Base-by-base conservation (phyloP, 1,140 invertebrate species). In the Drosophila fuyamai region DNA sequence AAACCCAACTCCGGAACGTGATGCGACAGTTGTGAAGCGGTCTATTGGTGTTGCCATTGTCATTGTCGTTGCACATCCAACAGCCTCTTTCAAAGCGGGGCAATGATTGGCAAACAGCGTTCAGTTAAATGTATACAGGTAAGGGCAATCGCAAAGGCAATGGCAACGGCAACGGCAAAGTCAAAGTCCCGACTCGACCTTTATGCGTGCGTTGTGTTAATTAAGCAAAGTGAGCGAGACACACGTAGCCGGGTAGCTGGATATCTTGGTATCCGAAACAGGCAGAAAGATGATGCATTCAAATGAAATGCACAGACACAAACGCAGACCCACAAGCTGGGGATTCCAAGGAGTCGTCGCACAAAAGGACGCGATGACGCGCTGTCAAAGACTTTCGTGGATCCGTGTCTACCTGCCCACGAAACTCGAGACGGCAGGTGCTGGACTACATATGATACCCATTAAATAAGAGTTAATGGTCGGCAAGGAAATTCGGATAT, bases 221-320 rank as follows among this genome's bases (percentile, higher is more conserved):
- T 89, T 89, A 89, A 89, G 84, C 84, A 89, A 89, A 89, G 80
- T 84, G 84, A 89, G 84, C 81, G 84, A 80, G 84, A 84, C 77
- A 66, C 84, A 89, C 84, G 84, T 89, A 63, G 56, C 27, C 56
- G 50, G 36, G 10, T 35, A 18, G 12, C 63, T 13, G 27, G 36
- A 36, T 35, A 43, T 12, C 43, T n/a, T 57, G 35, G 60, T 59
- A 46, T 68, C 62, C 57, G 58, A 16, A 9, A 18, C 43, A 7
- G 43, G 43, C 57, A 43, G 16, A 8, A 44, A 13, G n/a, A n/a
- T n/a, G 60, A 43, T 68, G 76, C 83, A 88, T 89, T 89, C 77
- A 88, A 89, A 89, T 80, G 58, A 79, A 88, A 88, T 88, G 83
- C 83, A 80, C 79, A 67, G 78, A 70, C 82, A 71, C 82, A 73